Percentiles rank a stretch among this genome's conserved stretches.
phyloP scores from a whole-genome alignment of 2,888 invertebrate genomes.

The Aphrophora alni region DNA sequence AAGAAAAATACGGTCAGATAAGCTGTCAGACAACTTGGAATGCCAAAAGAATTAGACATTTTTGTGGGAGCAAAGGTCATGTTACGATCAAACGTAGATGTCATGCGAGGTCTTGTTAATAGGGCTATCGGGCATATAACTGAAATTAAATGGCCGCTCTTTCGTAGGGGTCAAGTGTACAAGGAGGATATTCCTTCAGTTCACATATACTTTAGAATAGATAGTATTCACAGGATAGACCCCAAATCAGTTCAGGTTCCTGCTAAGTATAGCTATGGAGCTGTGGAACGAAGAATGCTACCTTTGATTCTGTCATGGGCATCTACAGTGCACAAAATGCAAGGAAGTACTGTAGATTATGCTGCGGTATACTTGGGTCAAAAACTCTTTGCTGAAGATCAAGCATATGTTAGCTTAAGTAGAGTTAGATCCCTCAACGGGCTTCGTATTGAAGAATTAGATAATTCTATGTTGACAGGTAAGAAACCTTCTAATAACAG shows the following conservation, averaged over 20 bases:
- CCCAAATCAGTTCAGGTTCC: slow-evolving; percentile 38
- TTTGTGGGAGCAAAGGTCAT: slow-evolving; percentile 49
- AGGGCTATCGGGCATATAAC: slow-evolving; percentile 47
- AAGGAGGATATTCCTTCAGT: slow-evolving; percentile 33
- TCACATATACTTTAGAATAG: slow-evolving; percentile 11
- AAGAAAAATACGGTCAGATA: slow-evolving; percentile 35
- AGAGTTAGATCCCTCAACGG: slow-evolving; percentile 39
- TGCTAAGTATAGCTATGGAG: slow-evolving; percentile 32
- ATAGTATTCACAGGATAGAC: slow-evolving; percentile 46
- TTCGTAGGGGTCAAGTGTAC: slow-evolving; percentile 25
- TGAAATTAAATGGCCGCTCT: slow-evolving; percentile 47
- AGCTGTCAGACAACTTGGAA: no score
- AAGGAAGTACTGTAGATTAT: slow-evolving; percentile 38
- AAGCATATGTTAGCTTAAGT: slow-evolving; percentile 46
- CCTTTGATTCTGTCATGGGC: neutral
- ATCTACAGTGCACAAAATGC: slow-evolving; percentile 27
- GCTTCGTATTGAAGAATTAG: slow-evolving; percentile 37
- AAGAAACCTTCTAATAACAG: slow-evolving; percentile 26
- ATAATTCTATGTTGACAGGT: slow-evolving; percentile 30
- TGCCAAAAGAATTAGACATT: slow-evolving; percentile 44
- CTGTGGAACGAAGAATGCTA: slow-evolving; percentile 21
- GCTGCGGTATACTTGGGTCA: slow-evolving; percentile 44
- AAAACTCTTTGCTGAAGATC: slow-evolving; percentile 42
- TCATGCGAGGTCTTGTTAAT: slow-evolving; percentile 48
- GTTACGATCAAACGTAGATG: slow-evolving; percentile 49